phyloP scores from a whole-genome alignment of 2,113 vertebrate species.

The Vombatus ursinus region DNA sequence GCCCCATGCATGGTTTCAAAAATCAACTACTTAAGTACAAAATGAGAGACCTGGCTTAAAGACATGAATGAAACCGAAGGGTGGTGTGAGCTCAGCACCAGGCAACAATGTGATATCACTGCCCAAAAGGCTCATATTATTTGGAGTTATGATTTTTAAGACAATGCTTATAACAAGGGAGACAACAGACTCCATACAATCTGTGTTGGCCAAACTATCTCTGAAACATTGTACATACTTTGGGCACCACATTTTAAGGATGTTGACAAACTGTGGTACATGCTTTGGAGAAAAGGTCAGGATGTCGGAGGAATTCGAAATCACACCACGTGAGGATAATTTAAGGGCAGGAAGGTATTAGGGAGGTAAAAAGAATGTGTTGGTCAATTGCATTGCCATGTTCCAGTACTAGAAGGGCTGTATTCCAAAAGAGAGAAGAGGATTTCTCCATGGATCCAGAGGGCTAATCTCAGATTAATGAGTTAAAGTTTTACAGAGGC shows the following conservation, averaged over 20 bases:
- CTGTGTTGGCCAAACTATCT: background rate
- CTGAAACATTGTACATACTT: background rate
- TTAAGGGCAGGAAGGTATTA: background rate
- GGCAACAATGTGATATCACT: background rate
- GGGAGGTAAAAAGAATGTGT: background rate
- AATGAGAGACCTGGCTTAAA: background rate
- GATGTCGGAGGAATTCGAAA: background rate
- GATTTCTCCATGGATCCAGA: background rate
- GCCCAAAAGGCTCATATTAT: background rate
- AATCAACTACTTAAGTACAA: background rate
- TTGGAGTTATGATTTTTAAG: background rate
- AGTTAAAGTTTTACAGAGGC: background rate
- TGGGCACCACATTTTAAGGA: background rate
- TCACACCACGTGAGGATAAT: background rate
- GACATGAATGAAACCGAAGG: background rate
- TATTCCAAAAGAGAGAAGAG: too few relatives aligned
- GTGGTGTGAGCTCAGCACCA: background rate
- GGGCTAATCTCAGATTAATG: background rate
- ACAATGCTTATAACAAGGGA: background rate
- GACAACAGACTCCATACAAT: background rate
- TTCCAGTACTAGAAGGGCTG: background rate
- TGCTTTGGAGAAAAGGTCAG: background rate
- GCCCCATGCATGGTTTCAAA: background rate
- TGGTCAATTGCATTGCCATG: background rate
- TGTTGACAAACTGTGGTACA: background rate